phyloP scores from a whole-genome alignment of 2,888 invertebrate genomes.

The Orthosia gothica region DNA sequence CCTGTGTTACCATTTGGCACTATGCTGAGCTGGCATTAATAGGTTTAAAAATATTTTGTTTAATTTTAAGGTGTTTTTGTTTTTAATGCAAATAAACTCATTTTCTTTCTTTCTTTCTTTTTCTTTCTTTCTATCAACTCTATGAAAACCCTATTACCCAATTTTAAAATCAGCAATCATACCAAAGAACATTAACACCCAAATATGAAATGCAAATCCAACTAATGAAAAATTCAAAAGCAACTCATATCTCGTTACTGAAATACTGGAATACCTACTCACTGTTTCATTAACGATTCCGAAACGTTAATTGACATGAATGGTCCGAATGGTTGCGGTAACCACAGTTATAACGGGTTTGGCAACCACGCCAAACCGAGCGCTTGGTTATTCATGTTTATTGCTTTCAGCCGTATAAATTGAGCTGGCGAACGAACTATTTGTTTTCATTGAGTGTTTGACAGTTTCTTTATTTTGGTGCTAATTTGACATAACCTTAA shows the following conservation, averaged over 20 bases:
- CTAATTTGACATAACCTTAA: no score
- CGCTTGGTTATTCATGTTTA: conserved; percentile 32
- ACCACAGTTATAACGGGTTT: conserved; percentile 20
- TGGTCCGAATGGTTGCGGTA: neutral
- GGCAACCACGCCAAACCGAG: conserved; percentile 5
- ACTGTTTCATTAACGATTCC: conserved; percentile 26
- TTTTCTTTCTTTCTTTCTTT: no score
- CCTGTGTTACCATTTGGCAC: no score
- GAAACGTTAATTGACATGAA: conserved; percentile 33
- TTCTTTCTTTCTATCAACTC: no score
- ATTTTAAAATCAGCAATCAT: neutral
- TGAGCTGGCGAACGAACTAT: neutral
- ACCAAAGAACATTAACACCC: no score
- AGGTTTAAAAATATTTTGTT: no score
- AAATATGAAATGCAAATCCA: conserved; percentile 22
- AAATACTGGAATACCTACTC: neutral
- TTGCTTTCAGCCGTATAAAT: conserved; percentile 26
- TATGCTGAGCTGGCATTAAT: no score
- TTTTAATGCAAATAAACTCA: no score
- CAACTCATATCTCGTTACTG: neutral
- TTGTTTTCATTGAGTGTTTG: neutral
- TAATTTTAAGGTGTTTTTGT: no score
- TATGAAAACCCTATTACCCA: no score
- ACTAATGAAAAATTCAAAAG: conserved; percentile 28
- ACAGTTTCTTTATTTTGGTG: neutral